These are phyloP conservation scores for Tetraneura akinire DNA, from an alignment of 1,140 invertebrate species.

Conservation along the genomic window DNA sequence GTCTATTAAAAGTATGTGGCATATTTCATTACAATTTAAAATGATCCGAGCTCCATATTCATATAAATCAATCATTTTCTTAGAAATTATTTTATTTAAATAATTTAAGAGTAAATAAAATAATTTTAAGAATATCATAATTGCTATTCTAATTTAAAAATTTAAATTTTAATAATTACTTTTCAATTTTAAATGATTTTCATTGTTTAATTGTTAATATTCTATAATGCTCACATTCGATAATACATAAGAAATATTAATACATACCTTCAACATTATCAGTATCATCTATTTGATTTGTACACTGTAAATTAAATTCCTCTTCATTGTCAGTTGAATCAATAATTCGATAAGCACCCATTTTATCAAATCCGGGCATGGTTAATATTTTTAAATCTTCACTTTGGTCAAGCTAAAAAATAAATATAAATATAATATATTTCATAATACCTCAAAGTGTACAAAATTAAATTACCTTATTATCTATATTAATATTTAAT, in stretches of 20 bases:
- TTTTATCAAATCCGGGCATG: conserved; percentile 49
- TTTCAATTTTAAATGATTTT: too few relatives aligned
- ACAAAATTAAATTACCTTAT: conserved; percentile 10
- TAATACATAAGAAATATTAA: background rate
- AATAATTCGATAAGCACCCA: conserved; percentile 26
- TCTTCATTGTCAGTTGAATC: conserved; percentile 24
- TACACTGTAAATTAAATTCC: background rate
- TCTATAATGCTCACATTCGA: too few relatives aligned
- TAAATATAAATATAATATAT: background rate
- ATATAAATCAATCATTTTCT: too few relatives aligned
- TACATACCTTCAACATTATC: conserved; percentile 32
- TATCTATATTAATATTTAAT: conserved; percentile 43
- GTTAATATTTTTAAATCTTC: conserved; percentile 46
- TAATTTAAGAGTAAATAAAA: too few relatives aligned
- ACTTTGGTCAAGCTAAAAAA: conserved; percentile 15
- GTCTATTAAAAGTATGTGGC: too few relatives aligned
- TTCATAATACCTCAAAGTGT: background rate
- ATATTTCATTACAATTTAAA: too few relatives aligned
- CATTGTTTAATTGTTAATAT: too few relatives aligned
- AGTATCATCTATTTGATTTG: background rate
- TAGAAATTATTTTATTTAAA: too few relatives aligned
- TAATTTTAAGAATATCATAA: too few relatives aligned
- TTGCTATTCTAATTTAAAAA: too few relatives aligned
- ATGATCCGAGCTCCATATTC: too few relatives aligned
- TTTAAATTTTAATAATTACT: too few relatives aligned